phyloP scores from a whole-genome alignment of 1,140 invertebrate species.

The Asobara japonica region DNA sequence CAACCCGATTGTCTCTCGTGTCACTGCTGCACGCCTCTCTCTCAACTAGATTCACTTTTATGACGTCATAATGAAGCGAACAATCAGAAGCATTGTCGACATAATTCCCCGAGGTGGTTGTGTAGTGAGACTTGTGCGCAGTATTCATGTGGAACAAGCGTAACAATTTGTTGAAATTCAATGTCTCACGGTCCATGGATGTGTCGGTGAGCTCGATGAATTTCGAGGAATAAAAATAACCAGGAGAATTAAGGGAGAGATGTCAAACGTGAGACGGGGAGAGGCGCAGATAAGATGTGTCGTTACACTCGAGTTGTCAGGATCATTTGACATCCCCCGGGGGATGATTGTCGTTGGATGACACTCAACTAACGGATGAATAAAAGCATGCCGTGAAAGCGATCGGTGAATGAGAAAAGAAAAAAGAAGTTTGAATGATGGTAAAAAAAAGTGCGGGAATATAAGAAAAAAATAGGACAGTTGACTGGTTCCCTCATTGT shows the following conservation, averaged over 20 bases:
- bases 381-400: conserved; percentile 30
- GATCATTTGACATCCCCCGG: conserved; percentile 39
- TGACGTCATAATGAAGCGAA: conserved; percentile 66
- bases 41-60: conserved; percentile 58
- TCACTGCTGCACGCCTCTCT: conserved; percentile 36
- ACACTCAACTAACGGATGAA: not conserved
- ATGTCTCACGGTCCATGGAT: not conserved
- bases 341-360: not conserved
- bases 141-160: conserved; percentile 13
- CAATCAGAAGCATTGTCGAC: conserved; percentile 66
- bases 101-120: conserved; percentile 62
- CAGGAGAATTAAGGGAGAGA: conserved; percentile 8
- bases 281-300: not conserved
- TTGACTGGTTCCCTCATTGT: no score
- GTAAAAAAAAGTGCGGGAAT: conserved; percentile 14
- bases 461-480: no score
- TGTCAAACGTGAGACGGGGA: not conserved
- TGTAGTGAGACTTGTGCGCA: conserved; percentile 45
- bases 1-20: not conserved
- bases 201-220: no score
- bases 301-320: conserved; percentile 50
- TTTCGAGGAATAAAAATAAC: no score
- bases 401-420: conserved; percentile 35
- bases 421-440: conserved; percentile 21
- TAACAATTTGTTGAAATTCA: not conserved